Evolutionary conservation across 2,797 vertebrate genomes (phyloP).

Genomic region (Micrastur ruficollis): DNA sequence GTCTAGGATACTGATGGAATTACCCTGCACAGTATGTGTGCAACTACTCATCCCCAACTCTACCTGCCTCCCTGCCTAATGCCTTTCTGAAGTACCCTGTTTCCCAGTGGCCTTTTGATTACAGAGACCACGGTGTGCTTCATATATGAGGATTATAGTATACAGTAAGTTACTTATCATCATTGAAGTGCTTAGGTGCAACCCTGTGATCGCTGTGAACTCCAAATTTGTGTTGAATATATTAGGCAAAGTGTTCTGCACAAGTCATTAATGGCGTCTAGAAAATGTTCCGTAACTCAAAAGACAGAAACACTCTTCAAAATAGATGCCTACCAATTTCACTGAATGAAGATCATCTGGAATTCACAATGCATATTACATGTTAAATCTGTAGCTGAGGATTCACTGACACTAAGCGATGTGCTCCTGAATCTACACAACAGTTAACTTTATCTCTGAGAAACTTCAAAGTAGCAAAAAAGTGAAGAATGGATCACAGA

Average conservation of each 20-base stretch:
- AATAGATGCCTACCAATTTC: background rate
- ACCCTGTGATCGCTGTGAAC: background rate
- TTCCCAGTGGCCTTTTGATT: background rate
- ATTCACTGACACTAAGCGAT: background rate
- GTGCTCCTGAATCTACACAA: background rate
- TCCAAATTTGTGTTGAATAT: background rate
- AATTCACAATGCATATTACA: background rate
- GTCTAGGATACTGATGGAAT: background rate
- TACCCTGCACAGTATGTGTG: rapidly evolving
- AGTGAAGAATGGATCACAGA: background rate
- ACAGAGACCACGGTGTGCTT: background rate
- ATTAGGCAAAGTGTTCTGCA: background rate
- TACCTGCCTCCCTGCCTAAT: background rate
- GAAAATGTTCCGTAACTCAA: background rate
- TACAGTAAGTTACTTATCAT: background rate
- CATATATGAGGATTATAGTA: background rate
- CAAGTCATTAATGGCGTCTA: background rate
- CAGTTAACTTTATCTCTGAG: background rate
- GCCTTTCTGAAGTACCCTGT: background rate
- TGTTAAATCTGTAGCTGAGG: background rate
- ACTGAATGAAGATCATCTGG: background rate
- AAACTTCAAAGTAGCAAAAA: background rate
- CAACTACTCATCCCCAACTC: background rate
- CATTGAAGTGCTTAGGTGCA: background rate
- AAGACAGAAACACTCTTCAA: background rate